Base-by-base conservation (phyloP, 2,888 invertebrate genomes). In the Kuschelorhynchus macadamiae region DNA sequence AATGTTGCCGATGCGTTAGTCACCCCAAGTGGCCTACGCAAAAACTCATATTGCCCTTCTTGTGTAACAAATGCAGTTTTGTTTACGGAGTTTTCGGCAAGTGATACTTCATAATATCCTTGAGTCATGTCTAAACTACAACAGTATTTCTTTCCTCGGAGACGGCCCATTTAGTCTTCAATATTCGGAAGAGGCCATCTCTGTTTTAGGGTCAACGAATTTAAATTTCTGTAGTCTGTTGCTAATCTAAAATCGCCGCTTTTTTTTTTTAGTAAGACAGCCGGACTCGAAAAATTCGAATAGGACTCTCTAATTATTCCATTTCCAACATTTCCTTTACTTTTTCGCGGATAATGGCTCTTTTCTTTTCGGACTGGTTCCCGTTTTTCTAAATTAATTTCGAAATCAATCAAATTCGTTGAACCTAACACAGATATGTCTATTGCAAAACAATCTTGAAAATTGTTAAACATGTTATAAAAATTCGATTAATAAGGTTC, bases 11-110 rank as follows among this genome's bases (percentile, higher is more conserved):
- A 79, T 7, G 78, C 74, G 50, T 80, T 80, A 2, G 72, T 50
- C 0, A 81, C 62, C 1, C 80, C 81, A 67, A 81, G 82, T 1
- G 77, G 75, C 77, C 80, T 76, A 0, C 72, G 55, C 1, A 72
- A 57, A 59, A 76, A 79, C 69, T 80, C 75, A 44, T 72, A 81
- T 8, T 77, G 57, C 3, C 78, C 78, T 33, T 78, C 77, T 0
- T 74, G 75, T 1, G 78, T 81, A 1, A 74, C 72, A 42, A 80
- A 77, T 1, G 76, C 78, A 0, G 79, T 81, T 36, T 76, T 78
- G 4, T 61, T 61, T 5, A 72, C 70, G 17, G 75, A 75, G 4
- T 69, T 67, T 32, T 71, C 57, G 0, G 30, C 52, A 16, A 81
- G 67, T 0, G 74, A 74, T 9, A 81, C 74, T 44, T 81, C 81